Percentiles rank a stretch among this genome's conserved stretches.
These are phyloP conservation scores for Drosophila hamatofila DNA, from an alignment of 2,888 invertebrate genomes.

Conservation along the genomic window DNA sequence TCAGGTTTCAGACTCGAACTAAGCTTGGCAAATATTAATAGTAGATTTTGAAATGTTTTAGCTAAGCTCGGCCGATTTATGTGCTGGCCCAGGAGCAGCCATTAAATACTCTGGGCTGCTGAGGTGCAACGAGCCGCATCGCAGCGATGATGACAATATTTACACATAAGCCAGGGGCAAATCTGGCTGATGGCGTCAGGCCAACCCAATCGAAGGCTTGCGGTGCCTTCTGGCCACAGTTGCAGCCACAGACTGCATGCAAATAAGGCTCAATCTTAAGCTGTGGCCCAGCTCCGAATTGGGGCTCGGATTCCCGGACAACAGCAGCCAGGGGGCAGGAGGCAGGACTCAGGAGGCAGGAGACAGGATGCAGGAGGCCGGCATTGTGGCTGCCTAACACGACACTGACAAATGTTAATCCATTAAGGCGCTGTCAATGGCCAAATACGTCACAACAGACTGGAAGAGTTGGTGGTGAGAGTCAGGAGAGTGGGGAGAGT, in stretches of 20 bases:
- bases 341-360: no score
- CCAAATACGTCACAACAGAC: conserved; percentile 81
- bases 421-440: conserved; percentile 84
- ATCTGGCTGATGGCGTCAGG: conserved; percentile 8
- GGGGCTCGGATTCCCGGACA: not conserved
- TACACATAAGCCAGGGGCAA: conserved; percentile 38
- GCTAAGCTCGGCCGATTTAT: conserved; percentile 7
- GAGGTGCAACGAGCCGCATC: conserved; percentile 6
- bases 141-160: conserved; percentile 48
- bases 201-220: conserved; percentile 13
- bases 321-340: not conserved
- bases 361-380: no score
- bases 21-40: conserved; percentile 1
- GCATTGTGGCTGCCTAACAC: conserved; percentile 75
- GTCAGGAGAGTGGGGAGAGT: no score
- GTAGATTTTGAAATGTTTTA: conserved; percentile 1
- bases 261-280: conserved; percentile 37
- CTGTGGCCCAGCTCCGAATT: not conserved
- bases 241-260: conserved; percentile 40
- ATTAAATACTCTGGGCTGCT: conserved; percentile 2
- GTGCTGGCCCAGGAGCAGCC: not conserved
- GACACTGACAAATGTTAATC: conserved; percentile 84
- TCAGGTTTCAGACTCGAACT: not conserved
- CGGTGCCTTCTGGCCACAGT: conserved; percentile 24
- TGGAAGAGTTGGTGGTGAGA: not conserved